These are phyloP conservation scores for Chrysochloris asiatica DNA, from an alignment of 2,113 vertebrate genomes.

Conservation along the genomic window DNA sequence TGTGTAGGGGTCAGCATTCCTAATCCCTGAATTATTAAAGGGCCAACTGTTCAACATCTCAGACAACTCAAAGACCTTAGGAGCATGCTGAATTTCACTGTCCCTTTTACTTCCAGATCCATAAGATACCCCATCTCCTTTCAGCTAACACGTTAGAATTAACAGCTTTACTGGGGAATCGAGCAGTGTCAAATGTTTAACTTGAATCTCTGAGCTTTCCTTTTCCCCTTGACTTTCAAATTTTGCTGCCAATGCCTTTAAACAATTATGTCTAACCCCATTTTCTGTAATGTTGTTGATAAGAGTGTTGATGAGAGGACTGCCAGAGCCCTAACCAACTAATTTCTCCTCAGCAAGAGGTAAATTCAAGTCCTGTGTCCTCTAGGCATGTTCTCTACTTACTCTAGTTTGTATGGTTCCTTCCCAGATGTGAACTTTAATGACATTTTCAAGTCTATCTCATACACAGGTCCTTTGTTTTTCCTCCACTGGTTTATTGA, in stretches of 20 bases:
- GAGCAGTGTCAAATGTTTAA: neutral
- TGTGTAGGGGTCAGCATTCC: no score
- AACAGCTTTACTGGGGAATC: neutral
- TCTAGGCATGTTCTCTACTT: neutral
- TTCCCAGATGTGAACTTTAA: neutral
- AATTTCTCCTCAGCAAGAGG: neutral
- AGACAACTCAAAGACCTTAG: no score
- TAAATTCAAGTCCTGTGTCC: neutral
- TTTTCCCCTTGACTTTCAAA: no score
- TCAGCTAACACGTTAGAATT: neutral
- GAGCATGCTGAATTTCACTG: neutral
- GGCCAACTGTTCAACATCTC: no score
- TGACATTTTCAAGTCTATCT: neutral
- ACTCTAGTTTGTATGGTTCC: neutral
- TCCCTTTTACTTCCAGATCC: neutral
- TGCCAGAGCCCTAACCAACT: neutral
- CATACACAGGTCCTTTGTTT: neutral
- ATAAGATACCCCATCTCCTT: neutral
- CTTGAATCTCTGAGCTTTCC: no score
- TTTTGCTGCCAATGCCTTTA: no score
- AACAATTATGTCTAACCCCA: no score
- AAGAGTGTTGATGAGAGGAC: neutral
- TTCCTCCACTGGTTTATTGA: conserved; percentile 5
- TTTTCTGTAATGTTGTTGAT: neutral
- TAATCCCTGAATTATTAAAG: no score